Conservation (phyloP, 2,888 invertebrate genomes). For the Rotaria macrura region DNA sequence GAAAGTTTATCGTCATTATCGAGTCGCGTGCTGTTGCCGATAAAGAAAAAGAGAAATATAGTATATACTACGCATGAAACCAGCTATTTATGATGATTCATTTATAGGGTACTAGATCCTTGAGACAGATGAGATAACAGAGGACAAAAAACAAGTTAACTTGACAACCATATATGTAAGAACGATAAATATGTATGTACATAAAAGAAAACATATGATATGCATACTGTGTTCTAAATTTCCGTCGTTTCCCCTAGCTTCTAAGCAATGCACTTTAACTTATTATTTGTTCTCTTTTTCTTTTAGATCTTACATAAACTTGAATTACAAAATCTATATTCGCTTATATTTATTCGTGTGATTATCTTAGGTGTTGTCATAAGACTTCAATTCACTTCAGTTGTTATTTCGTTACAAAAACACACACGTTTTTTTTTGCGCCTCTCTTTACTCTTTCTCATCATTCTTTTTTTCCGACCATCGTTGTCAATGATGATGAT, state of each 20-base stretch:
- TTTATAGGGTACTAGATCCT: not conserved
- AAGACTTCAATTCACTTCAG: not conserved
- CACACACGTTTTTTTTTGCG: not conserved
- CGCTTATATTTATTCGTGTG: not conserved
- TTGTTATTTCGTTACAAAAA: not conserved
- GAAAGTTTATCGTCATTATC: not conserved
- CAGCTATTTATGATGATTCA: not conserved
- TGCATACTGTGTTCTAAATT: too few relatives aligned
- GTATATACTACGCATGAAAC: not conserved
- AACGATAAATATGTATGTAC: not conserved
- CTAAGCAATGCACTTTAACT: too few relatives aligned
- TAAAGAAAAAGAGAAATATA: not conserved
- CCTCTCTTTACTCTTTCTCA: not conserved
- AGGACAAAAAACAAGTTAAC: not conserved
- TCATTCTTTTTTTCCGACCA: not conserved
- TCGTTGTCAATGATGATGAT: not conserved
- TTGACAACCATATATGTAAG: not conserved
- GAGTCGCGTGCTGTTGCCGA: not conserved
- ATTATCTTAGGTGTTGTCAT: not conserved
- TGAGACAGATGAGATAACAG: not conserved
- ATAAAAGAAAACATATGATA: too few relatives aligned
- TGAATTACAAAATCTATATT: not conserved
- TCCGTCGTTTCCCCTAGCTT: too few relatives aligned
- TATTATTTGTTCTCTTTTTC: too few relatives aligned
- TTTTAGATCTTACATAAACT: too few relatives aligned